Evolutionary conservation across 2,113 vertebrate species (phyloP), one percentile per base, ranked within the genome.

Genomic region (Halichoeres trimaculatus): DNA sequence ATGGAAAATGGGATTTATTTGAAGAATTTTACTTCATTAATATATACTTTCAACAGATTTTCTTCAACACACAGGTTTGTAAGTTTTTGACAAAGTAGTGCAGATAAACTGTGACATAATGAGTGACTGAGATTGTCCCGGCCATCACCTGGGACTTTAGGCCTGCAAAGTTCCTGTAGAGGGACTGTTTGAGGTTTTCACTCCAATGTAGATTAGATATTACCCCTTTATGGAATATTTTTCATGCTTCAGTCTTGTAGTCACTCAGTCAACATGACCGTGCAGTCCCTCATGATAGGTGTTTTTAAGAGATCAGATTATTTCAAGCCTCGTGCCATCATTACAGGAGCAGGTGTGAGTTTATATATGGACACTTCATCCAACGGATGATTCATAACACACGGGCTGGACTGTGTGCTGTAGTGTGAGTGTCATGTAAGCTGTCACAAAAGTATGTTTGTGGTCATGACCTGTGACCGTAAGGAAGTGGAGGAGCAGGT

Each of bases 301-400:
- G 70, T 4, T 40, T 16, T 36, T 26, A 10, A 19, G 45, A 41
- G 53, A 50, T 52, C 14, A 23, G 57, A 45, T 5, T 74, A 38
- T 56, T 38, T 45, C 56, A 43, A 61, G 68, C 45, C 36, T n/a
- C 50, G 36, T 60, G 59, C 47, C 56, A 55, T 26, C 26, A 63
- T 59, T 60, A 24, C 35, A 50, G 63, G 9, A 83, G 79, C 86
- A 81, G 82, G 76, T 87, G 82, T 66, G 67, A 13, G 63, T 38
- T 69, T 75, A 81, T 70, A 76, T 85, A 84, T 51, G 60, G 74
- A 65, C 73, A 45, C 60, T 56, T 76, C 55, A 51, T 53, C 62
- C 26, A 47, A 70, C 68, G 40, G 61, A 64, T 26, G 16, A 16
- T 16, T 70, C n/a, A 26, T 71, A 50, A 53, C 52, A 26, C 59